Base-by-base conservation (phyloP, 1,140 invertebrate genomes). In the Cyclina sinensis region DNA sequence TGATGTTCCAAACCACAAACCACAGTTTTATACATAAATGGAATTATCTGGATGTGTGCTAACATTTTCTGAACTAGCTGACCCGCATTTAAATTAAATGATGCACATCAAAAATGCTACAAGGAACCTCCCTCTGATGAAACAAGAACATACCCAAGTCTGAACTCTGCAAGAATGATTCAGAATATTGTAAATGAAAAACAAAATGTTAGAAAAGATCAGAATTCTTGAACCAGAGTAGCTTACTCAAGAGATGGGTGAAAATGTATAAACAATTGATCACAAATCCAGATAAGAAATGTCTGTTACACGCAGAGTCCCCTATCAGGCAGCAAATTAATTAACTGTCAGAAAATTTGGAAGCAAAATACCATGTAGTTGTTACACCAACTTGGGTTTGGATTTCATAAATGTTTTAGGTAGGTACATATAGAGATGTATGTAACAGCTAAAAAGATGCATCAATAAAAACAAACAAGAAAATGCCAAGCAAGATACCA, bases 401-500 rank as follows among this genome's bases (percentile, higher is more conserved):
- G 48, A 51, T 84, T 84, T 84, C 82, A 35, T 84, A 84, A 84
- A 65, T 84, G 82, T 84, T 84, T 84, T 73, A n/a, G 46, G 62
- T 51, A 70, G 14, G n/a, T n/a, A 73, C 11, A n/a, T 37, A 54
- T 65, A 57, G 14, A 73, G 82, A 84, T 84, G 62, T 48, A 54
- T 46, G 68, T 84, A 73, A 43, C 82, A 84, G 82, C n/a, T 74
- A 48, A 46, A 73, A 9, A 37, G 48, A 48, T 51, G 82, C 65
- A 84, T 84, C 74, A 84, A 68, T 84, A 73, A 84, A 84, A 84
- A 84, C 74, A 84, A 84, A 84, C 82, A 84, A 21, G 24, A 46
- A 73, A 73, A 84, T 84, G 82, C 62, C 82, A 84, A 78, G 16
- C 46, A 78, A 30, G 74, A 51, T 30, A 35, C 30, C 30, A 30